Evolutionary conservation across 64 coral and sea anemone genomes (phyloP).

Genomic region (Actinia equina): DNA sequence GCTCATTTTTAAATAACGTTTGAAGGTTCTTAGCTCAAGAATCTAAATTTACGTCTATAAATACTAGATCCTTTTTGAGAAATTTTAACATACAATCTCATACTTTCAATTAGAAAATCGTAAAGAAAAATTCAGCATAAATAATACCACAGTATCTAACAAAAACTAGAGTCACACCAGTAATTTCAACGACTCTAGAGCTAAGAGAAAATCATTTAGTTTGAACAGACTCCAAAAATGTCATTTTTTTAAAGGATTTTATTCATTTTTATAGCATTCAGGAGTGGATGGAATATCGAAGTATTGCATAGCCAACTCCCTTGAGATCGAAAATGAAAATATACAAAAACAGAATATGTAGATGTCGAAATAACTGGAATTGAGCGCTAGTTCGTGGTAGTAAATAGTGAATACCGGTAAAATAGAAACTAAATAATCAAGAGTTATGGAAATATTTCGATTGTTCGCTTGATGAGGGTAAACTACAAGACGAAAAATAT

Average conservation of each 20-base stretch:
- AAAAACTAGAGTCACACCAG: too few species aligned
- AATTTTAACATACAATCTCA: too few species aligned
- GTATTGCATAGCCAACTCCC: slow-evolving; percentile 12
- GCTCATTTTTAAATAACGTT: too few species aligned
- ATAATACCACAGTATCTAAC: too few species aligned
- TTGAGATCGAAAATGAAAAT: slow-evolving; percentile 3
- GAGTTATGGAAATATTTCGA: neutral
- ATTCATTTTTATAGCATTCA: neutral
- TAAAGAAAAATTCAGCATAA: too few species aligned
- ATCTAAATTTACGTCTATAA: too few species aligned
- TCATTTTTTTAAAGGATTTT: neutral
- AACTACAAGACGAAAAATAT: neutral
- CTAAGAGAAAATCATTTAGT: neutral
- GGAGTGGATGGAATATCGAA: neutral
- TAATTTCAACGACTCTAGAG: neutral
- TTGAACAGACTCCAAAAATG: neutral
- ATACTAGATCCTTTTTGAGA: too few species aligned
- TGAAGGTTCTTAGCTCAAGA: too few species aligned
- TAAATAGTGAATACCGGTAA: neutral
- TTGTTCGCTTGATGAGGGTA: slow-evolving; percentile 3
- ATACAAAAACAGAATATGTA: neutral
- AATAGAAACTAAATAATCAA: neutral
- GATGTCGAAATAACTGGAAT: neutral
- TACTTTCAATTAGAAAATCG: too few species aligned
- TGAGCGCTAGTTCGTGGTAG: neutral